Percentiles rank a stretch among this genome's conserved stretches.
phyloP scores from a whole-genome alignment of 2,113 vertebrate genomes.

The Cochlearius cochlearius region DNA sequence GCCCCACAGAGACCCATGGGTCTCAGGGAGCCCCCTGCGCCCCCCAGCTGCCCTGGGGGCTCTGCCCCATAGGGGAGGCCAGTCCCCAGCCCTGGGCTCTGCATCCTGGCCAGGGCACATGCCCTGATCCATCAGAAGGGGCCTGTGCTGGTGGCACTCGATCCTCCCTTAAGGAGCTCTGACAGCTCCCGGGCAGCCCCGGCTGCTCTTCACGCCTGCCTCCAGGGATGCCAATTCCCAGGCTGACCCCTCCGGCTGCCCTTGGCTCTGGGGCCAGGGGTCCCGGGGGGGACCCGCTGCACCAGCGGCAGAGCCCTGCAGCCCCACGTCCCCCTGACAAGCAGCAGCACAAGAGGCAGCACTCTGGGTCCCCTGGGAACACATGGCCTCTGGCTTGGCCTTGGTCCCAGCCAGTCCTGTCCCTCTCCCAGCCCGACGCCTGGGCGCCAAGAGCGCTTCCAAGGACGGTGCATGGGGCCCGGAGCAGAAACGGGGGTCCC shows the following conservation, averaged over 20 bases:
- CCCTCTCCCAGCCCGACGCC: accelerated
- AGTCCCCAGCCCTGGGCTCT: neutral
- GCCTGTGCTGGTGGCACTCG: neutral
- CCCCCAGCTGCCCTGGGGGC: neutral
- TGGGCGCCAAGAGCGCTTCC: neutral
- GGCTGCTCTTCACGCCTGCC: neutral
- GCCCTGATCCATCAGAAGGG: neutral
- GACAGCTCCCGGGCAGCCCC: neutral
- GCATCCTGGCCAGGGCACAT: neutral
- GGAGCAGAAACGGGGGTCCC: neutral
- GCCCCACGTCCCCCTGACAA: neutral
- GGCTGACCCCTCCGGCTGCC: neutral
- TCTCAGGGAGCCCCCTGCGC: neutral
- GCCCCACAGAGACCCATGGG: neutral
- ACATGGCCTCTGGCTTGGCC: neutral
- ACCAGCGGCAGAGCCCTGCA: neutral
- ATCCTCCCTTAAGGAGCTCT: neutral
- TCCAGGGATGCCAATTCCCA: neutral
- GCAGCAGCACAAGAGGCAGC: accelerated
- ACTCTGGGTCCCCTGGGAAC: neutral
- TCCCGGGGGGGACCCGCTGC: neutral
- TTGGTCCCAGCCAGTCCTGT: accelerated
- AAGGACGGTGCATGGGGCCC: accelerated
- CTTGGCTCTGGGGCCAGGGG: neutral
- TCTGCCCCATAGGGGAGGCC: neutral